phyloP scores from a whole-genome alignment of 2,888 invertebrate genomes.

The Ditylenchus weischeri region DNA sequence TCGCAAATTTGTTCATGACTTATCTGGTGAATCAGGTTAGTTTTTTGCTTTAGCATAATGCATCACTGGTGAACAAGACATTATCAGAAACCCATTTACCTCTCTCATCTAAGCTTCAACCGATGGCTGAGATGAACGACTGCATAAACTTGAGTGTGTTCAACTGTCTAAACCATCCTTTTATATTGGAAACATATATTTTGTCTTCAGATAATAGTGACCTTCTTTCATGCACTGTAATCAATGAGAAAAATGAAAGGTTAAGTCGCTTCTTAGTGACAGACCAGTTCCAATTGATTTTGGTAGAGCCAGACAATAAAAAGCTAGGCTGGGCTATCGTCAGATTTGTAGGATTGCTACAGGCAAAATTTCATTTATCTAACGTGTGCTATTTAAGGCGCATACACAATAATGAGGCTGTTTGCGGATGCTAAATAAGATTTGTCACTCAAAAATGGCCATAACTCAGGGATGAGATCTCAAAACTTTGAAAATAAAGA shows the following conservation, averaged over 20 bases:
- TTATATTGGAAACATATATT: conserved; percentile 9
- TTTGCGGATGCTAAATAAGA: too few relatives aligned
- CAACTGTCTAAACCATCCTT: conserved; percentile 5
- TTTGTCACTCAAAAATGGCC: too few relatives aligned
- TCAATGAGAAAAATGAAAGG: conserved; percentile 77
- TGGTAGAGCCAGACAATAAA: conserved; percentile 93
- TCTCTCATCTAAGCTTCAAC: conserved; percentile 76
- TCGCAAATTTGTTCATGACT: conserved; percentile 74
- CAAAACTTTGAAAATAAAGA: too few relatives aligned
- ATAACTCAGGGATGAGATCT: too few relatives aligned
- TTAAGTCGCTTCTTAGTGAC: conserved; percentile 77
- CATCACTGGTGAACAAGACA: too few relatives aligned
- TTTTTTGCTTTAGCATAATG: too few relatives aligned
- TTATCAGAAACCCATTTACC: conserved; percentile 78
- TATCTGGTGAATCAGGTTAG: conserved; percentile 69
- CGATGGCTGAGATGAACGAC: conserved; percentile 86
- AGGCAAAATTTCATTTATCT: conserved; percentile 59
- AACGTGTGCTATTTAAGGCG: background rate
- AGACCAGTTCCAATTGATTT: conserved; percentile 86
- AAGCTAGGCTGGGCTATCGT: conserved; percentile 95
- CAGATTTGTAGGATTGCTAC: conserved; percentile 86
- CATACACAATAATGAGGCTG: too few relatives aligned
- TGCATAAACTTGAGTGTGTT: conserved; percentile 86
- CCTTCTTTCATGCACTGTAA: conserved; percentile 89
- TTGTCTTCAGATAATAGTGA: conserved; percentile 84